phyloP scores from a whole-genome alignment of 2,888 invertebrate species.

The Caenorhabditis virilis region DNA sequence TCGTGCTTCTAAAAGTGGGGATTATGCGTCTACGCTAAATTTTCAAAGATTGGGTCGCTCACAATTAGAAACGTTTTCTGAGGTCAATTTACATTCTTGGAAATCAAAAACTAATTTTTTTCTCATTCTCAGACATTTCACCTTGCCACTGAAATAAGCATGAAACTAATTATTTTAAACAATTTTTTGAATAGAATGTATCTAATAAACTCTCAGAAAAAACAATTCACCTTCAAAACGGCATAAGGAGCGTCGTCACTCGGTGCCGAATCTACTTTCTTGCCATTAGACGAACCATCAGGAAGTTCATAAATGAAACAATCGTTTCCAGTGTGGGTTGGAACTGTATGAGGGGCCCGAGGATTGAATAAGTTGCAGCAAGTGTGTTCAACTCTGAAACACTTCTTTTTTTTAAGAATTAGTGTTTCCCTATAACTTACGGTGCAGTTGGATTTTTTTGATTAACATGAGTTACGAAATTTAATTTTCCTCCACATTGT shows the following conservation, averaged over 20 bases:
- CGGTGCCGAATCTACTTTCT: constrained; percentile 34
- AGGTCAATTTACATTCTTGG: no score
- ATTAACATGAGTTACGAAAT: constrained; percentile 66
- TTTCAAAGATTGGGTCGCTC: no score
- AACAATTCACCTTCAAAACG: constrained; percentile 17
- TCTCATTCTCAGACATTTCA: no score
- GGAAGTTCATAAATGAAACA: constrained; percentile 68
- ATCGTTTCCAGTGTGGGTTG: constrained; percentile 65
- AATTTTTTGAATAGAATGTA: no score
- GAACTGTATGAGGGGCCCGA: constrained; percentile 46
- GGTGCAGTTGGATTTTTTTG: constrained; percentile 58
- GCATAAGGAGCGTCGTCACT: constrained; percentile 37
- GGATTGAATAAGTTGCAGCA: constrained; percentile 63
- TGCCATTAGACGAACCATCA: constrained; percentile 51
- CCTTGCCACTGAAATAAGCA: no score
- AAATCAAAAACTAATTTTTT: no score
- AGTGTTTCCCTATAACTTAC: constrained; percentile 43
- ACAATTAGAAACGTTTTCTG: no score
- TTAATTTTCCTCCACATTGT: constrained; percentile 65
- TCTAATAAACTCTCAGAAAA: no score
- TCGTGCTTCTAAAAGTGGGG: no score
- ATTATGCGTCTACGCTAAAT: no score
- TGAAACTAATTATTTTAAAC: no score
- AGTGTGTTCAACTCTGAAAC: constrained; percentile 62
- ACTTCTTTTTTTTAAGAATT: not conserved